Base-by-base conservation (phyloP, 1,140 invertebrate genomes). In the Daktulosphaira vitifoliae region DNA sequence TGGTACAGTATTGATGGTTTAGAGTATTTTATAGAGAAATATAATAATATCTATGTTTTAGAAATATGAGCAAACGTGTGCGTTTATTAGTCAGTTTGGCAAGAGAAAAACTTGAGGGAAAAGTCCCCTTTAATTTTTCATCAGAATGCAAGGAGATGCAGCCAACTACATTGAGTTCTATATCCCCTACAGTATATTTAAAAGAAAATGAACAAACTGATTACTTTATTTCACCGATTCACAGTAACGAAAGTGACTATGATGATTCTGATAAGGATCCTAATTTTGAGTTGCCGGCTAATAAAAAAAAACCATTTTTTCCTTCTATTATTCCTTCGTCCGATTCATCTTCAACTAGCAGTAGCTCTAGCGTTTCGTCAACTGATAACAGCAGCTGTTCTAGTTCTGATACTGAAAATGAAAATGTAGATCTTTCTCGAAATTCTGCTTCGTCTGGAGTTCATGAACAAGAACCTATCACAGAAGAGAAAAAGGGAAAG, bases 41-140 rank as follows among this genome's bases (percentile, higher is more conserved):
- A 49, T 25, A 49, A 26, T 49, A 51, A 51, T 51, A 51, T 37
- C 16, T 33, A 52, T 52, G 50, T 52, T 52, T 37, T 52, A 52
- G 50, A 52, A 52, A 52, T 52, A 52, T 52, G 50, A 52, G 50
- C 16, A 52, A 52, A 52, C 50, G 29, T 52, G 16, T 52, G 16
- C 2, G 7, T 13, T 52, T 52, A 52, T 52, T 52, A 52, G 26
- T 52, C 1, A 52, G 16, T 22, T 18, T 52, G 26, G 50, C 26
- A 20, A 52, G 16, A 52, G 50, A 52, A 52, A 52, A 52, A 20
- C 13, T 13, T 52, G 26, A 52, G 16, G 3, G 16, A 20, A 52
- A 52, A 20, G 3, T 52, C 26, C 3, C 2, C 8, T 29, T 33
- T 37, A 52, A 52, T 37, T 8, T 52, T 37, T 52, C 16, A 20